Evolutionary conservation across 2,113 vertebrate species (phyloP).

Genomic region (Eudyptes chrysolophus): DNA sequence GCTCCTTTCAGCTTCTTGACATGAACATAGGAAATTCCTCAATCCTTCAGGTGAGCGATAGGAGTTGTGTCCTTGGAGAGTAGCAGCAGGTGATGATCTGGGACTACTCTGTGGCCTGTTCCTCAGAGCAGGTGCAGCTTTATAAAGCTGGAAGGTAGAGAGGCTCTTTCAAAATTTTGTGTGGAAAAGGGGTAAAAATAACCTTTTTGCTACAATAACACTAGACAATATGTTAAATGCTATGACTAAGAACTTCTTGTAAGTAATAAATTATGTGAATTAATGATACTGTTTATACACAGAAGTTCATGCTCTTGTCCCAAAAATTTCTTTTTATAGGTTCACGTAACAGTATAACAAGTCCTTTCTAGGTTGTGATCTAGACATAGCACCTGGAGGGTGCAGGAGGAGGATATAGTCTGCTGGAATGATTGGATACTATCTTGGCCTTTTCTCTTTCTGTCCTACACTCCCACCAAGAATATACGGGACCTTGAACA

Average conservation of each 20-base stretch:
- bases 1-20: background rate
- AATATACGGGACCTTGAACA: background rate
- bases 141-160: background rate
- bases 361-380: background rate
- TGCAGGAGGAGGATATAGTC: background rate
- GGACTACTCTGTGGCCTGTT: background rate
- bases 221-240: background rate
- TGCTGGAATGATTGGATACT: background rate
- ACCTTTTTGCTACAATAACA: background rate
- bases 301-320: background rate
- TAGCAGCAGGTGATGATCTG: background rate
- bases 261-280: background rate
- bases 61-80: background rate
- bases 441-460: background rate
- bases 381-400: background rate
- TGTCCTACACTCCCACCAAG: background rate
- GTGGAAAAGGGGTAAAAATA: background rate
- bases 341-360: background rate
- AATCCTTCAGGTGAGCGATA: background rate
- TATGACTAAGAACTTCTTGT: background rate
- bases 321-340: background rate
- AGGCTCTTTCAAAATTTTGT: background rate
- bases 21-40: background rate
- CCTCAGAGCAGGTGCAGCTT: background rate
- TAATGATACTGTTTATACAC: background rate